Base-by-base conservation (phyloP, 64 coral and sea anemone species). In the Platygyra sinensis region DNA sequence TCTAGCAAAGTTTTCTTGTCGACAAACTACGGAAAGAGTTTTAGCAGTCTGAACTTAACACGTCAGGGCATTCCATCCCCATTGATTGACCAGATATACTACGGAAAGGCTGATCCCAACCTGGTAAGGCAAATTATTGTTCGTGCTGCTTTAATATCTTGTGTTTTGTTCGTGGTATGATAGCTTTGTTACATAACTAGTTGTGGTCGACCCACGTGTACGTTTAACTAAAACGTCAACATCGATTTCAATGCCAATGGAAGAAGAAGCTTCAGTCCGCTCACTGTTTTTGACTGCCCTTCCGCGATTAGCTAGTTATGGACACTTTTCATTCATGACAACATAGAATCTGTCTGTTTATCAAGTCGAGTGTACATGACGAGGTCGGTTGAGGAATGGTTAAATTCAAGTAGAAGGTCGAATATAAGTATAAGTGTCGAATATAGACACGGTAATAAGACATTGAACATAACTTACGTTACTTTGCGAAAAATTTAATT, bases 1-100 rank as follows among this genome's bases (percentile, higher is more conserved):
- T 51, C 27, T 51, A 79, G 73, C 36, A 72, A 69, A 24, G 83
- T 87, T 28, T 92, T 77, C 28, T 39, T 92, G 74, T 92, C 90
- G 2, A 65, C 20, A 13, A 78, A 92, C 42, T 87, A 63, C 60
- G 90, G 90, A 18, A 86, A 65, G 65, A 92, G 72, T 29, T 92
- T 82, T 57, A 86, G 60, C 0, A 74, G 86, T 10, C n/a, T 62
- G 9, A 62, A 86, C 4, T 69, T 75, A n/a, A 77, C 20, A 20
- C 22, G 25, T 29, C 9, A 15, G 10, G 51, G 36, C 32, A 51
- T 0, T 42, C 19, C 13, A 24, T 19, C 60, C 24, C 5, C 36
- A 16, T 10, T 72, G 10, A 87, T 92, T 87, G 83, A 92, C 72
- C 82, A 92, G 62, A 87, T 92, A 52, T 92, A 92, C 72, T 84